phyloP scores from a whole-genome alignment of 2,888 invertebrate genomes.

The Notocelia uddmanniana region DNA sequence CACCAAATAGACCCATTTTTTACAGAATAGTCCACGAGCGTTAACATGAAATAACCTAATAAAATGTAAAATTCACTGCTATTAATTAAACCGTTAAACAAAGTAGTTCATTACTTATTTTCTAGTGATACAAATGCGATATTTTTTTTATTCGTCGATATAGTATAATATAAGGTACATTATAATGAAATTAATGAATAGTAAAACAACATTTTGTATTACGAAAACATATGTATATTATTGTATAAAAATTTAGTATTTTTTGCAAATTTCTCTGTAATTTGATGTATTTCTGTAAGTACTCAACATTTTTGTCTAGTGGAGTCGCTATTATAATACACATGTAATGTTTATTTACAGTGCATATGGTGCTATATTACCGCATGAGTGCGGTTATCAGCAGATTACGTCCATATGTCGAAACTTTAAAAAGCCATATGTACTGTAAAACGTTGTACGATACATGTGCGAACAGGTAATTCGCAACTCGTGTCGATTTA shows the following conservation, averaged over 20 bases:
- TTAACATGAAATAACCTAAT: background rate
- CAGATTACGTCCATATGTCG: no score
- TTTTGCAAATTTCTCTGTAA: conserved; percentile 35
- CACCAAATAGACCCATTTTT: conserved; percentile 23
- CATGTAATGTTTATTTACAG: background rate
- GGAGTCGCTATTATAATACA: conserved; percentile 29
- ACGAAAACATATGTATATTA: conserved; percentile 20
- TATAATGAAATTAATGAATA: conserved; percentile 17
- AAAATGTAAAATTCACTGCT: conserved; percentile 1
- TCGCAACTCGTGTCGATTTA: no score
- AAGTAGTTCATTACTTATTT: conserved; percentile 29
- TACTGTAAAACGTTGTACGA: no score
- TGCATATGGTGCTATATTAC: no score
- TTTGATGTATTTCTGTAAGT: conserved; percentile 21
- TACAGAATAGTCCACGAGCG: conserved; percentile 2
- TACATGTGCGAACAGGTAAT: no score
- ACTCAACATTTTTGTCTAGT: conserved; percentile 21
- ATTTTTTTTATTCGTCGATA: conserved; percentile 31
- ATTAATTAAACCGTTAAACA: conserved; percentile 9
- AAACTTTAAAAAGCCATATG: no score
- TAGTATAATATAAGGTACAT: conserved; percentile 18
- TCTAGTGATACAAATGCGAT: conserved; percentile 27
- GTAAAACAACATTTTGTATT: conserved; percentile 33
- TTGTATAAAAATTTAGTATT: conserved; percentile 33
- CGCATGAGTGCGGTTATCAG: no score